Percentiles rank a stretch among this genome's conserved stretches.
Conservation (phyloP, 2,113 vertebrate genomes). For the Lethenteron reissneri region DNA sequence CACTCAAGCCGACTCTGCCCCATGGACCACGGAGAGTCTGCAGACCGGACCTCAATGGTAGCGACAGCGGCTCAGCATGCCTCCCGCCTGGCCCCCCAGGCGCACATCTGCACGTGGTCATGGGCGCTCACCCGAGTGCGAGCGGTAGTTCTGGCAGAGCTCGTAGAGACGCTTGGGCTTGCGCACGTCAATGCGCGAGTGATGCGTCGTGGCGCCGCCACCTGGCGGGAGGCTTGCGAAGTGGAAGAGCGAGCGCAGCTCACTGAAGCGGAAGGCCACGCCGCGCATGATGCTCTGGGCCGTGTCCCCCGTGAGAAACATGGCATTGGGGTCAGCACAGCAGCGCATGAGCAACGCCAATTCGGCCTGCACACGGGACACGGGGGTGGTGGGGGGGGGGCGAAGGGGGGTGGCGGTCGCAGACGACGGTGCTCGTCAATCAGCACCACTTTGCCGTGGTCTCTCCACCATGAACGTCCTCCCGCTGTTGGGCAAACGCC, state of each 20-base stretch:
- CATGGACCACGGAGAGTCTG: no score
- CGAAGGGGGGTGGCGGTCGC: no score
- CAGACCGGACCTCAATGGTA: no score
- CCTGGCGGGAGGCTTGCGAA: conserved; percentile 24
- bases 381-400: no score
- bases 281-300: conserved; percentile 51
- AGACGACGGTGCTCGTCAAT: no score
- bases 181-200: conserved; percentile 23
- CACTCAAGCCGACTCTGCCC: no score
- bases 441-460: no score
- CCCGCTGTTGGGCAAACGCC: no score
- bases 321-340: conserved; percentile 37
- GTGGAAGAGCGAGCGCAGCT: conserved; percentile 34
- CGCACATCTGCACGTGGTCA: no score
- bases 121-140: conserved; percentile 29
- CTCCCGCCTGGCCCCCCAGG: background rate
- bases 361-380: conserved; percentile 22
- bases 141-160: conserved; percentile 43
- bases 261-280: conserved; percentile 42
- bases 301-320: conserved; percentile 47
- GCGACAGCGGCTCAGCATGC: no score
- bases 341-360: conserved; percentile 33
- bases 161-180: conserved; percentile 37
- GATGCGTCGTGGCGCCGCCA: conserved; percentile 16
- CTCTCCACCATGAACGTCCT: no score